A percentile compares a stretch with the other conserved stretches of the same genome.
Conservation (phyloP, 2,888 invertebrate genomes). For the Aplocera efformata region DNA sequence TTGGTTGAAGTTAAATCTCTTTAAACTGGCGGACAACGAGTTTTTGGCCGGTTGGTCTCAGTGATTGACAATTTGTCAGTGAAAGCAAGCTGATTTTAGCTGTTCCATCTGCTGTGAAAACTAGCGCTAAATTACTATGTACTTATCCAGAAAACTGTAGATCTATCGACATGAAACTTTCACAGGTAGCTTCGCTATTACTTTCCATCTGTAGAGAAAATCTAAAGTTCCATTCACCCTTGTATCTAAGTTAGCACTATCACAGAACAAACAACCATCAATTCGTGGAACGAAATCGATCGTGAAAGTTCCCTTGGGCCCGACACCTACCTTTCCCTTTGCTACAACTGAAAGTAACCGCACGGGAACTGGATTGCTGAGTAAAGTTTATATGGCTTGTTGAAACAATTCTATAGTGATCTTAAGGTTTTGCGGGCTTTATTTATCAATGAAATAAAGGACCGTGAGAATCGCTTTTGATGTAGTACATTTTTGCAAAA, state of each 20-base stretch:
- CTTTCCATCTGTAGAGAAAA: conserved; percentile 1
- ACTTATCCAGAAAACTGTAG: too few relatives aligned
- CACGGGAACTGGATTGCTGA: conserved; percentile 15
- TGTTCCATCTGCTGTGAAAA: too few relatives aligned
- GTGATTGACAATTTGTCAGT: conserved; percentile 2
- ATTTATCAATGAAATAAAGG: too few relatives aligned
- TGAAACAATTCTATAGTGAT: too few relatives aligned
- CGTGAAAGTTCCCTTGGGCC: conserved; percentile 25
- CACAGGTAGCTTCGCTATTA: too few relatives aligned
- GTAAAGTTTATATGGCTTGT: conserved; percentile 16
- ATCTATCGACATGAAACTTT: too few relatives aligned
- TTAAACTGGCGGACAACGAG: conserved; percentile 8
- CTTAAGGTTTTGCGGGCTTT: too few relatives aligned
- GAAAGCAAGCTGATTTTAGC: too few relatives aligned
- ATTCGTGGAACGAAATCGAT: conserved; percentile 29
- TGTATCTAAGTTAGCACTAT: conserved; percentile 8
- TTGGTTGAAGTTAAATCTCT: conserved; percentile 16
- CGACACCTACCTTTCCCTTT: conserved; percentile 20
- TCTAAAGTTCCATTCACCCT: conserved; percentile 7
- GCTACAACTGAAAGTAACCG: conserved; percentile 8
- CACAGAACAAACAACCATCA: conserved; percentile 18
- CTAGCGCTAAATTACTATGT: too few relatives aligned
- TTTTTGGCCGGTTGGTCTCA: conserved; percentile 15
- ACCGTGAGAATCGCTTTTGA: too few relatives aligned
- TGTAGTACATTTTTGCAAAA: too few relatives aligned